Conservation (phyloP, 2,888 invertebrate genomes). For the Eilema sororculum region DNA sequence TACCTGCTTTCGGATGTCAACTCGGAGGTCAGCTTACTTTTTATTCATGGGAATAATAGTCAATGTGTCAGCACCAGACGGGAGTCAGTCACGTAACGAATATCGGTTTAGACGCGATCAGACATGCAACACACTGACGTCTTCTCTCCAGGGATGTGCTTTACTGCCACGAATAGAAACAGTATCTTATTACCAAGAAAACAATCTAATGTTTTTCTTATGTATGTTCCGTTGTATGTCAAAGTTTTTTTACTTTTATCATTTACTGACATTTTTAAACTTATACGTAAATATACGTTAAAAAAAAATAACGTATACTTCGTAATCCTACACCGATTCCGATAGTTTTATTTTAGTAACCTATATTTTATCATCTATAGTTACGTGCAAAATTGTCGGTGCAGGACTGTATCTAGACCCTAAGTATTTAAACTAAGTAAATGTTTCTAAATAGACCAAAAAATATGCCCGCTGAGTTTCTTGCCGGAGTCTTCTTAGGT, state of each 20-base stretch:
- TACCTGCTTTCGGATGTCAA: conserved; percentile 73
- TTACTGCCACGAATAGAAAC: conserved; percentile 36
- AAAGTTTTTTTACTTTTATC: not conserved
- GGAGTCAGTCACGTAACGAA: conserved; percentile 49
- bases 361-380: too few species aligned
- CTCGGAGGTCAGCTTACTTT: conserved; percentile 67
- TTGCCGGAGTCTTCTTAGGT: too few species aligned
- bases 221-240: not conserved
- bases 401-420: too few species aligned
- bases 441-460: too few species aligned
- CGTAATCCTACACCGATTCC: not conserved
- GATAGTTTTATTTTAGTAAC: too few species aligned
- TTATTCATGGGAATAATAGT: conserved; percentile 75
- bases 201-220: conserved; percentile 33
- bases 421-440: too few species aligned
- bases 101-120: conserved; percentile 50
- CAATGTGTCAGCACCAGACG: conserved; percentile 70
- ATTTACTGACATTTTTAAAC: not conserved
- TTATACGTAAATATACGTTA: not conserved
- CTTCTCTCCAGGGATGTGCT: conserved; percentile 22
- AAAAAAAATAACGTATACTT: not conserved
- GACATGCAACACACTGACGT: conserved; percentile 43
- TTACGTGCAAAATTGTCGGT: too few species aligned
- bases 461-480: too few species aligned
- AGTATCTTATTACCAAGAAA: conserved; percentile 27